Evolutionary conservation across 2,888 invertebrate genomes (phyloP), one percentile per base, ranked within the genome.

Genomic region (Pyrrhosoma nymphula): DNA sequence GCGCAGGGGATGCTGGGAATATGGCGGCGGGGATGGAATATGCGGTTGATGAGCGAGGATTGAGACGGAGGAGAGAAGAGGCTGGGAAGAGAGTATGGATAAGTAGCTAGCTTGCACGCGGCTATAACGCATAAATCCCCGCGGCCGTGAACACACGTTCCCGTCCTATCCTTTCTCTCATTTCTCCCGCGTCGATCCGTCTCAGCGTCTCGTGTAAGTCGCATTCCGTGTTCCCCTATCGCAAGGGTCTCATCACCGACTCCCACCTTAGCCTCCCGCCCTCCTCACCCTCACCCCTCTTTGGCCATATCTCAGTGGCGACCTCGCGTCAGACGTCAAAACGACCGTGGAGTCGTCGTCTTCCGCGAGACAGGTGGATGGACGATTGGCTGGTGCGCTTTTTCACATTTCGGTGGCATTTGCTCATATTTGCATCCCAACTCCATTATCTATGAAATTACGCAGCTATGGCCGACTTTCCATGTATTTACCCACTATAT

Each of bases 41-140:
- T 23, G 60, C 60, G 60, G 60, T 23, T 60, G 60, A 60, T 60
- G 90, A 90, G 56, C 30, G n/a, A 90, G 88, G 35, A 35, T 88
- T 88, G 88, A 30, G 88, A 23, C 30, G 88, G 39, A 30, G 90
- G 16, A 90, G 56, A 30, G n/a, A 47, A 8, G 18, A n/a, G n/a
- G n/a, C n/a, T n/a, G n/a, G 91, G 39, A 60, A 69, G 69, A 90
- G 35, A 91, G 35, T 55, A 47, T 55, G 93, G 93, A 69, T 93
- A 93, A 93, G 93, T 20, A 30, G 23, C 23, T 8, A 47, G 47
- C 47, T 47, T 35, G n/a, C 69, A 12, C 47, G 47, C 39, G 47
- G 35, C 93, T 69, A 75, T 47, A 75, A 75, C 69, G 93, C 93
- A 93, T 93, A 93, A 93, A 93, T 93, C 93, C 93, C 60, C 63